These are phyloP conservation scores for Agrotis exclamationis DNA, from an alignment of 2,888 invertebrate genomes.

Conservation along the genomic window DNA sequence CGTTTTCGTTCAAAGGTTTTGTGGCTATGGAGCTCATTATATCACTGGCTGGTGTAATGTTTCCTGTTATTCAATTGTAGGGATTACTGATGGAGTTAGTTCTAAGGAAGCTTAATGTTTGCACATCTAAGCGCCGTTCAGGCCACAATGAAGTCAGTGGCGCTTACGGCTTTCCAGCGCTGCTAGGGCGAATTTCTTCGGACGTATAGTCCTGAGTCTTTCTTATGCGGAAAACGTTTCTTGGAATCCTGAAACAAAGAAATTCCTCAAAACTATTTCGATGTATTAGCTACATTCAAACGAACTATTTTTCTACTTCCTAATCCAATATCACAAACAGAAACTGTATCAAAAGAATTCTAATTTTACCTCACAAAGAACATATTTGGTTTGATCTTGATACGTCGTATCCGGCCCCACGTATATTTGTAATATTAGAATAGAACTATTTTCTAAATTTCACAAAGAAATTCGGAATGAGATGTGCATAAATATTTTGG, in stretches of 20 bases:
- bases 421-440: slow-evolving; percentile 32
- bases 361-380: slow-evolving; percentile 18
- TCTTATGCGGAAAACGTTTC: neutral
- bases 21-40: slow-evolving; percentile 19
- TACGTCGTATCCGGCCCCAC: slow-evolving; percentile 21
- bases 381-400: slow-evolving; percentile 31
- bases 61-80: neutral
- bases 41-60: neutral
- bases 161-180: neutral
- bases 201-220: neutral
- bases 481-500: slow-evolving; percentile 48
- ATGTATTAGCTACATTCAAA: neutral
- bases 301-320: neutral
- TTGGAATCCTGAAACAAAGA: neutral
- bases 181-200: too few species aligned
- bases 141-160: neutral
- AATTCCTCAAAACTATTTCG: neutral
- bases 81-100: neutral
- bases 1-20: slow-evolving; percentile 18
- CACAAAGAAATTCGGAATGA: slow-evolving; percentile 27
- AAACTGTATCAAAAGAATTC: slow-evolving; percentile 27
- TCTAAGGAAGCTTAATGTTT: neutral
- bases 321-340: neutral
- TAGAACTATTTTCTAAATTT: slow-evolving; percentile 16
- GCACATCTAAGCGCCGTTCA: neutral